Percentiles rank a stretch among this genome's conserved stretches.
phyloP scores from a whole-genome alignment of 2,113 vertebrate genomes.

The Dicrurus megarhynchus region DNA sequence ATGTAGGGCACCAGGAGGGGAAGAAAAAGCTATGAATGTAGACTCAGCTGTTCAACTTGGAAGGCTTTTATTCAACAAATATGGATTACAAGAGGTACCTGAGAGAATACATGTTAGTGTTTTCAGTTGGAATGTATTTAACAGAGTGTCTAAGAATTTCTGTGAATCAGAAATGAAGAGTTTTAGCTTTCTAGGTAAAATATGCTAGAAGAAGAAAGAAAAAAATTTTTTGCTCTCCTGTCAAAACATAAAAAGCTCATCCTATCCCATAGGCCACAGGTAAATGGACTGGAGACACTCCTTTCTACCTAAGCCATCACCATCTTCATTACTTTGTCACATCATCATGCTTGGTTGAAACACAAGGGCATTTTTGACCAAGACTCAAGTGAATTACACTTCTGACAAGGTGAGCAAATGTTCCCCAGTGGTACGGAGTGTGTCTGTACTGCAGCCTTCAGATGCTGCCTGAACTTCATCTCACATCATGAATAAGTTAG shows the following conservation, averaged over 20 bases:
- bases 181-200: neutral
- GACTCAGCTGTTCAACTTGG: slow-evolving; percentile 33
- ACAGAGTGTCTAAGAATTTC: neutral
- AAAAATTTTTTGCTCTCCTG: neutral
- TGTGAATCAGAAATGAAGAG: neutral
- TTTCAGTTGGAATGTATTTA: neutral
- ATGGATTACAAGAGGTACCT: neutral
- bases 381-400: neutral
- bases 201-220: neutral
- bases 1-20: slow-evolving; percentile 3
- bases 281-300: neutral
- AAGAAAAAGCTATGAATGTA: neutral
- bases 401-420: neutral
- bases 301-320: neutral
- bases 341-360: neutral
- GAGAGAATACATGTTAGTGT: neutral
- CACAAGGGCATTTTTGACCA: neutral
- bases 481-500: neutral
- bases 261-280: neutral
- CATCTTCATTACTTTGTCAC: neutral
- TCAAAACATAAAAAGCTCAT: neutral
- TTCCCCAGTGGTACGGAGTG: neutral
- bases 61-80: slow-evolving; percentile 47
- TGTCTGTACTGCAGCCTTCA: neutral
- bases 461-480: neutral